Percentiles rank a stretch among this genome's conserved stretches.
Evolutionary conservation across 1,140 invertebrate species (phyloP).

Genomic region (Dreissena polymorpha): DNA sequence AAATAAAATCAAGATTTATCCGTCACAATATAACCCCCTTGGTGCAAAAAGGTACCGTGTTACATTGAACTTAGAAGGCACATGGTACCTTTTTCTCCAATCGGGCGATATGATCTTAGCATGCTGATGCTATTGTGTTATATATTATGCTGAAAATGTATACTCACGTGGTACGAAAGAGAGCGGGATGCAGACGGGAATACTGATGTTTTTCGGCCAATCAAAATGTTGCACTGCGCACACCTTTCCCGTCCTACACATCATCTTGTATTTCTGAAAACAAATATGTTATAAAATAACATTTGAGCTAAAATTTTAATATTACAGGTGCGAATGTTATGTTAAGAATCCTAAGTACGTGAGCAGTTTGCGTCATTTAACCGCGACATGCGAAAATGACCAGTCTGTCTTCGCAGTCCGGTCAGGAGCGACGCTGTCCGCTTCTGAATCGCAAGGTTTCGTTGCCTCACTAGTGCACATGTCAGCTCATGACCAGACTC

Average conservation of each 20-base stretch:
- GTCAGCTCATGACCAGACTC: too few species aligned
- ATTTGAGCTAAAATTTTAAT: background rate
- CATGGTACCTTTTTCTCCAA: too few species aligned
- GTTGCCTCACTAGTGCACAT: too few species aligned
- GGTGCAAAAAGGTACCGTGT: too few species aligned
- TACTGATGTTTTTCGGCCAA: conserved; percentile 50
- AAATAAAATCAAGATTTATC: too few species aligned
- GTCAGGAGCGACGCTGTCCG: background rate
- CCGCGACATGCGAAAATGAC: background rate
- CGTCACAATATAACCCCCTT: too few species aligned
- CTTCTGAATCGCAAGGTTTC: background rate
- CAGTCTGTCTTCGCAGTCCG: background rate
- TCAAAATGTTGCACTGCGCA: conserved; percentile 52
- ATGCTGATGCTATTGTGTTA: too few species aligned
- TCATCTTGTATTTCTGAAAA: conserved; percentile 55
- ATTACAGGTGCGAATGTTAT: background rate
- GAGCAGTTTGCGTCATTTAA: background rate
- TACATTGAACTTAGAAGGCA: too few species aligned
- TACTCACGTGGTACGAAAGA: conserved; percentile 51
- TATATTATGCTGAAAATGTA: background rate
- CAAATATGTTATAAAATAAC: background rate
- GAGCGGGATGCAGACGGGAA: conserved; percentile 55
- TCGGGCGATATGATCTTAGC: too few species aligned
- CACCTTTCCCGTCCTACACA: conserved; percentile 51
- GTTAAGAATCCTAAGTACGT: background rate